phyloP scores from a whole-genome alignment of 2,113 vertebrate species.

The Damaliscus lunatus region DNA sequence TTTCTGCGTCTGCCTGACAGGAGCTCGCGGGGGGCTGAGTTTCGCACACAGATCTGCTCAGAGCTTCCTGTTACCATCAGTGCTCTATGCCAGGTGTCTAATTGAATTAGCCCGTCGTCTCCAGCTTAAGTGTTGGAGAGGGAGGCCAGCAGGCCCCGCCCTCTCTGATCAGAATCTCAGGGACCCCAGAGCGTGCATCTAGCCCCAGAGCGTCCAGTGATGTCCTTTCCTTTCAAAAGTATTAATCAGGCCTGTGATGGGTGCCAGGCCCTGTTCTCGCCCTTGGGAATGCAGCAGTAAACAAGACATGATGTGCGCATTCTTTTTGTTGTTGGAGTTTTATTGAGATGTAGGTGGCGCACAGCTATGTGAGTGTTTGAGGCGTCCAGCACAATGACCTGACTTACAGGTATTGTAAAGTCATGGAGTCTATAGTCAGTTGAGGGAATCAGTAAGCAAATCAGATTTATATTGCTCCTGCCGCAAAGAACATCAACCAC shows the following conservation, averaged over 20 bases:
- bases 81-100: not conserved
- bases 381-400: not conserved
- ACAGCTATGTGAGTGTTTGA: not conserved
- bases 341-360: not conserved
- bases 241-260: not conserved
- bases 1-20: not conserved
- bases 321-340: not conserved
- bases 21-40: not conserved
- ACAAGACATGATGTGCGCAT: not conserved
- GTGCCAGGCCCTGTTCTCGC: not conserved
- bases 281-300: not conserved
- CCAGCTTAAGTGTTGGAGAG: not conserved
- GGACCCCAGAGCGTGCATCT: not conserved
- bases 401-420: not conserved
- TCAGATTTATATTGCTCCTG: not conserved
- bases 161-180: not conserved
- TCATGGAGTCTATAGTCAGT: not conserved
- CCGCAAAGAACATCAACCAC: not conserved
- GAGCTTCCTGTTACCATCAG: not conserved
- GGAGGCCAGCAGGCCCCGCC: not conserved
- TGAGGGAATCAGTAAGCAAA: not conserved
- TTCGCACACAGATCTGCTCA: not conserved
- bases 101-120: not conserved
- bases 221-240: not conserved
- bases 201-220: not conserved